Evolutionary conservation across 2,797 vertebrate species (phyloP).

Genomic region (Acrossocheilus wenchowensis): DNA sequence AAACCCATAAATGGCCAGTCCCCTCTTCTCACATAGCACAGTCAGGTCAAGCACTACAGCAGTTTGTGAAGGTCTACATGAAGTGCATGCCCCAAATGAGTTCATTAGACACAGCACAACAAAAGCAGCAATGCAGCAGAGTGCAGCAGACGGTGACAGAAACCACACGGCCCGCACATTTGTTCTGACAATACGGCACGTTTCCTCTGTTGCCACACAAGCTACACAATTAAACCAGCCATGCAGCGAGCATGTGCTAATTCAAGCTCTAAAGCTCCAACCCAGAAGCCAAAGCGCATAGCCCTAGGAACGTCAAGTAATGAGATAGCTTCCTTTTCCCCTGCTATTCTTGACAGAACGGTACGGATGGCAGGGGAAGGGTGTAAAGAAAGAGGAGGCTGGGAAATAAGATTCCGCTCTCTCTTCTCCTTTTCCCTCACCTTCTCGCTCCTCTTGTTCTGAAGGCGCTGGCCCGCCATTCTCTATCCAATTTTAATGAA

Average conservation of each 20-base stretch:
- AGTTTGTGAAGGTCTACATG: constrained; percentile 61
- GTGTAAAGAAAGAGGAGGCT: constrained; percentile 39
- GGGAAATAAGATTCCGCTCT: constrained; percentile 47
- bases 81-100: constrained; percentile 67
- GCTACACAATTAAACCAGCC: constrained; percentile 34
- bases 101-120: constrained; percentile 68
- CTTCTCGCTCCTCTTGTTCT: constrained; percentile 51
- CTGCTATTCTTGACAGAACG: constrained; percentile 61
- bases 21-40: not conserved
- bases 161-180: constrained; percentile 35
- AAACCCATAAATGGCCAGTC: not conserved
- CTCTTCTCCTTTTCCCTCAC: constrained; percentile 39
- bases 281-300: constrained; percentile 59
- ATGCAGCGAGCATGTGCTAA: constrained; percentile 35
- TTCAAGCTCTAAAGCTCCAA: constrained; percentile 41
- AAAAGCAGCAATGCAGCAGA: constrained; percentile 50
- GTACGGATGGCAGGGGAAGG: constrained; percentile 28
- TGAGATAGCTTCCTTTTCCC: constrained; percentile 70
- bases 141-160: constrained; percentile 53
- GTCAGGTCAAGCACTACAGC: constrained; percentile 47
- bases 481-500: constrained; percentile 76
- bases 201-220: constrained; percentile 30
- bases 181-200: constrained; percentile 40
- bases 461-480: constrained; percentile 51
- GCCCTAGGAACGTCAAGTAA: constrained; percentile 70